Base-by-base conservation (phyloP, 2,888 invertebrate genomes). In the Blomia tropicalis region DNA sequence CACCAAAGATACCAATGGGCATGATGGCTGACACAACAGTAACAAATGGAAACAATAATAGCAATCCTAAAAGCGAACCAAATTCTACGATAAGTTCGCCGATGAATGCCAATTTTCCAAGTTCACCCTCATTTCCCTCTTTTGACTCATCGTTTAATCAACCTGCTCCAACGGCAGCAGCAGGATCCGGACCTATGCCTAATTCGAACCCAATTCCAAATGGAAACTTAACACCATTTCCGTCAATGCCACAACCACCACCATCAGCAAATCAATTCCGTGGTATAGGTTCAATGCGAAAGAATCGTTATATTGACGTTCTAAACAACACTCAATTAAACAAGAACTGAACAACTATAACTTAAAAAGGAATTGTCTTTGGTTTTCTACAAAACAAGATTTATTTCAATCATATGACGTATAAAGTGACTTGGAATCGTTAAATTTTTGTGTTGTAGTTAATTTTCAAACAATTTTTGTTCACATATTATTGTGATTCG, bases 231-330 rank as follows among this genome's bases (percentile, higher is more conserved):
- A n/a, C n/a, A n/a, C n/a, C n/a, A 14, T 41, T 41, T 41, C 41
- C 41, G 14, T 41, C 41, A 17, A n/a, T n/a, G 14, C 41, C 41
- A 41, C 14, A 14, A n/a, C 41, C 41, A 41, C 14, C 41, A 41
- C 41, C 14, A 41, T 14, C 41, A 41, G 41, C 14, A 14, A 41
- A n/a, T 41, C 41, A 41, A n/a, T 41, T 41, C 41, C 41, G 41
- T n/a, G 41, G 41, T 17, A n/a, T n/a, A n/a, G n/a, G n/a, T n/a
- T n/a, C n/a, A n/a, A n/a, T 36, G 7, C 36, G 36, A 7, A 22
- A 27, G 51, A 47, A 47, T 47, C 51, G 51, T 27, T 47, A 47
- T n/a, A 47, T 47, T 19, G 51, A 47, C 27, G 51, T 47, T 14
- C n/a, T n/a, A n/a, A n/a, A n/a, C n/a, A n/a, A n/a, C n/a, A n/a